A percentile compares a stretch with the other conserved stretches of the same genome.
phyloP scores from a whole-genome alignment of 2,888 invertebrate species.

The Monochamus alternatus region DNA sequence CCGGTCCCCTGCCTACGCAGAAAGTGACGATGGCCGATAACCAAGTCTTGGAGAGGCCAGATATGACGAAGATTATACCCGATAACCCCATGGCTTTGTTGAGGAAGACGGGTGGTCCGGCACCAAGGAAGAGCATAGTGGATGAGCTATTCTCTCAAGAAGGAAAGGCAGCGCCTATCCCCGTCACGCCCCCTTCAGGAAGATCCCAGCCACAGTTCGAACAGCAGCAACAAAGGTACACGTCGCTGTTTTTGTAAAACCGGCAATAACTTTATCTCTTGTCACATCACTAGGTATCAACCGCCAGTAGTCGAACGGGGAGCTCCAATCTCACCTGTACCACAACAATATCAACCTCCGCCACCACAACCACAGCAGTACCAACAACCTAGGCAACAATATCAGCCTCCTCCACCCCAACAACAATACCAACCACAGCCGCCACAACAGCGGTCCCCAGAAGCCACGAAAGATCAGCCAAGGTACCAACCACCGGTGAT shows the following conservation, averaged over 20 bases:
- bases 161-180: constrained; percentile 41
- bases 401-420: constrained; percentile 42
- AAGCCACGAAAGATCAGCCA: constrained; percentile 51
- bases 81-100: constrained; percentile 82
- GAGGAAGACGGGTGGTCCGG: constrained; percentile 80
- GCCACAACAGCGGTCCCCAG: constrained; percentile 45
- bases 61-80: constrained; percentile 80
- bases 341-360: constrained; percentile 53
- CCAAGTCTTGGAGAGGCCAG: constrained; percentile 77
- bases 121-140: constrained; percentile 61
- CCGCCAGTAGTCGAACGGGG: constrained; percentile 63
- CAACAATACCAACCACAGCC: constrained; percentile 59
- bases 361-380: constrained; percentile 44
- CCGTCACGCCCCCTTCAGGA: constrained; percentile 43
- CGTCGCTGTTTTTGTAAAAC: too few species aligned
- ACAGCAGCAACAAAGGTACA: constrained; percentile 26
- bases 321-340: constrained; percentile 55
- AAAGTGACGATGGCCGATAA: constrained; percentile 71
- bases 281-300: constrained; percentile 62
- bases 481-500: constrained; percentile 62
- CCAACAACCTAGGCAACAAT: constrained; percentile 45
- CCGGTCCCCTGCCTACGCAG: constrained; percentile 74
- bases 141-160: constrained; percentile 61
- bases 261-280: neutral
- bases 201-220: constrained; percentile 36